These are phyloP conservation scores for Corydoras sp. DNA, from an alignment of 2,113 vertebrate genomes.

Conservation along the genomic window DNA sequence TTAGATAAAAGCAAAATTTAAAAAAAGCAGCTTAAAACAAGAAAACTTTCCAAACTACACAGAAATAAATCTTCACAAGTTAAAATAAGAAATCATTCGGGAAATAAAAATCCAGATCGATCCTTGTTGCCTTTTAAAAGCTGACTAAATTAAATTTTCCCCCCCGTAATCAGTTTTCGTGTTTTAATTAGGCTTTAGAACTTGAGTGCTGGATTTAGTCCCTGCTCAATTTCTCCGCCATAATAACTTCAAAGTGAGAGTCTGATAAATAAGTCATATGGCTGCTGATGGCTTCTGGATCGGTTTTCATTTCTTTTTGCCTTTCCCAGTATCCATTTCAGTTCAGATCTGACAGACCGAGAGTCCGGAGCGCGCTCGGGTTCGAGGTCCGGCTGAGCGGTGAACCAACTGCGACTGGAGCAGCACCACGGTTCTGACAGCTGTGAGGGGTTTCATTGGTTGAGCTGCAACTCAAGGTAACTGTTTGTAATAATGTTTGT, in stretches of 20 bases:
- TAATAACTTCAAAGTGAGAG: constrained; percentile 43
- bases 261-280: constrained; percentile 46
- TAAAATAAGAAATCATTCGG: too few relatives aligned
- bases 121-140: background rate
- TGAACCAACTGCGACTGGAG: too few relatives aligned
- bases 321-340: constrained; percentile 44
- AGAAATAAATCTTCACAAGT: too few relatives aligned
- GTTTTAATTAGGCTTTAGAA: background rate
- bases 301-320: constrained; percentile 47
- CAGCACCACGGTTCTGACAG: too few relatives aligned
- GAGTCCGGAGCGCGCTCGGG: background rate
- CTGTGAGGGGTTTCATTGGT: too few relatives aligned
- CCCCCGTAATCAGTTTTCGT: background rate
- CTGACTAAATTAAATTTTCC: too few relatives aligned
- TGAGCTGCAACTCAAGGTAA: too few relatives aligned
- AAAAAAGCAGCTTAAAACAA: too few relatives aligned
- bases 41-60: too few relatives aligned
- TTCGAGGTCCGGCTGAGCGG: background rate
- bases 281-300: constrained; percentile 31
- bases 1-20: too few relatives aligned
- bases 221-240: background rate
- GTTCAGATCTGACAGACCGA: constrained; percentile 16
- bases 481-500: too few relatives aligned
- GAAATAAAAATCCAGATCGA: background rate
- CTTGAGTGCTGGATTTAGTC: background rate